These are phyloP conservation scores for Graphium colonna DNA, from an alignment of 2,888 invertebrate genomes.

Conservation along the genomic window DNA sequence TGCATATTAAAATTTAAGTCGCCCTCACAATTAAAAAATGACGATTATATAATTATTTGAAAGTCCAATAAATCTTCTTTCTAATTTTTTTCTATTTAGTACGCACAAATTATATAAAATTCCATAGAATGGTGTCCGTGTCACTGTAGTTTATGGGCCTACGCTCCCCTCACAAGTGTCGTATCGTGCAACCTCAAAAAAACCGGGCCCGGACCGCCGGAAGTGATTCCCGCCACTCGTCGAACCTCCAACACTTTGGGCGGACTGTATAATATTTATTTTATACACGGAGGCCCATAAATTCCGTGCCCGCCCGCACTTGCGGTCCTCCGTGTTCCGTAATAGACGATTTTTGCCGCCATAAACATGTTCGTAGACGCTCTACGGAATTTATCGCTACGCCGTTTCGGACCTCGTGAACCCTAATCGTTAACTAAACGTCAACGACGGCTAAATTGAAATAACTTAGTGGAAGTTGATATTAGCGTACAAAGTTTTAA, in stretches of 20 bases:
- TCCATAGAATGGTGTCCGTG: background rate
- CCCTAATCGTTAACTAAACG: background rate
- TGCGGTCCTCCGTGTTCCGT: slow-evolving; percentile 8
- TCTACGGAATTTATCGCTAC: slow-evolving; percentile 1
- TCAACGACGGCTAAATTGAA: background rate
- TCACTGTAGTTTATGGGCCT: slow-evolving; percentile 1
- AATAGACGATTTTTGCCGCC: slow-evolving; percentile 21
- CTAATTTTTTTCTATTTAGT: too few species aligned
- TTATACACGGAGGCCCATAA: slow-evolving; percentile 21
- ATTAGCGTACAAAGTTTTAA: background rate
- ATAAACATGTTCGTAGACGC: slow-evolving; percentile 16
- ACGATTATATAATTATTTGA: too few species aligned
- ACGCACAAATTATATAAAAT: background rate
- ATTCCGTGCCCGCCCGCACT: slow-evolving; percentile 12
- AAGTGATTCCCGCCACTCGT: slow-evolving; percentile 23
- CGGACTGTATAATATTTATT: slow-evolving; percentile 22
- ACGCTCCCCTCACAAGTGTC: slow-evolving; percentile 13
- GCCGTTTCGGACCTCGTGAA: background rate
- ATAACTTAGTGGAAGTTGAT: background rate
- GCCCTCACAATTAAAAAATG: too few species aligned
- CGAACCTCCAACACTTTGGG: slow-evolving; percentile 13
- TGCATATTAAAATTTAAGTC: too few species aligned
- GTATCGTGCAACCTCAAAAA: slow-evolving; percentile 11
- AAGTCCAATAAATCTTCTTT: too few species aligned
- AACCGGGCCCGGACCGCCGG: slow-evolving; percentile 10